Evolutionary conservation across 1,140 invertebrate species (phyloP), one percentile per base, ranked within the genome.

Genomic region (Aphelinus atriplicis): DNA sequence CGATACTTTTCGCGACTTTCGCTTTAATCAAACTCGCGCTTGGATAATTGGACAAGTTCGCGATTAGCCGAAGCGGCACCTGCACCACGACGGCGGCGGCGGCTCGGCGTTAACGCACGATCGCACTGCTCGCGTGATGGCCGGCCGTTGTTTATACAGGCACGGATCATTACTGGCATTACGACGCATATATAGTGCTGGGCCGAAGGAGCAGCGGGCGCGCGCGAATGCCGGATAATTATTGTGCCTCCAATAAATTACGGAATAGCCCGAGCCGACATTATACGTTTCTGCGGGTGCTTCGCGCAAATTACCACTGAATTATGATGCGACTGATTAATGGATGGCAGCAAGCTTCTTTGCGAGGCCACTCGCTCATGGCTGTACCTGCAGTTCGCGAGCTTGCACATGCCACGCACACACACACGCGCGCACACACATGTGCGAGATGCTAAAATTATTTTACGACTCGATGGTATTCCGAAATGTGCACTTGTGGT

Each of bases 191-290:
- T 26, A 26, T 26, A 26, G 67, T 79, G 71, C 70, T 50, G 43
- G 26, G 42, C n/a, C 0, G 2, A 43, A 50, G 62, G 48, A 4
- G 42, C 10, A n/a, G 7, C 3, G 45, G 64, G 26, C 50, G 4
- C 2, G 48, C 7, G 42, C 10, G 5, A 26, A 5, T 3, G 62
- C 6, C 64, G 77, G 79, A 76, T 81, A 80, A 81, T 81, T 81
- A 81, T 81, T 80, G 79, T 76, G 69, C 61, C 77, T 75, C 78
- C 80, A 77, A 81, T 81, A 81, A 81, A 82, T 81, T 80, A 82
- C 77, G 68, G 71, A 76, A 78, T 78, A 77, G 78, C 80, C 72
- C 74, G 72, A 26, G 26, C 71, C 69, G 72, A 77, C 76, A 78
- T 80, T 80, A 80, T 80, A 75, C 77, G 78, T 78, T 80, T 79